Base-by-base conservation (phyloP, 2,888 invertebrate genomes). In the Machimus atricapillus region DNA sequence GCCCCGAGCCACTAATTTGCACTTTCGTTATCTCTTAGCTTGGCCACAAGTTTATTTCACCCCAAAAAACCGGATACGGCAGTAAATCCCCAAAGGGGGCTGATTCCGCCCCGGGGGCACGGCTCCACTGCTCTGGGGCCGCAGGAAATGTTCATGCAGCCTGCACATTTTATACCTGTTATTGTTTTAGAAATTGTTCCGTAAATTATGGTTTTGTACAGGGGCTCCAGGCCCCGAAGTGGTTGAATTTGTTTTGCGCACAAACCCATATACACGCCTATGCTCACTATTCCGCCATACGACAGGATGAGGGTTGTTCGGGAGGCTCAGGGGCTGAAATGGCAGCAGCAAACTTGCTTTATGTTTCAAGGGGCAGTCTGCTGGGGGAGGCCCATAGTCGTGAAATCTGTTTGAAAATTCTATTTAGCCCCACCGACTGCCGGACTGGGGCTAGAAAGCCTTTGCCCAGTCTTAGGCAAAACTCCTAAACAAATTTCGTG, bases 111-210 rank as follows among this genome's bases (percentile, higher is more conserved):
- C 31, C 23, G 31, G 79, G 79, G 79, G 52, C 31, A n/a, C 27
- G 56, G 46, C 23, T 23, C 27, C 8, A 37, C n/a, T 1, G 79
- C 14, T 5, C 8, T 8, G 37, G 34, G 76, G 34, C 52, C 52
- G 16, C 79, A 66, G 82, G 82, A 83, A 83, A 66, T 83, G 82
- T 83, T 83, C 82, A 83, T 83, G 82, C 58, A 83, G 37, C 37
- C 23, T 66, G 82, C 66, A 66, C 66, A 83, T 58, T 66, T 66
- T 83, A 66, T 58, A 66, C 82, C 66, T 66, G 82, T 83, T 83
- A 83, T 83, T 83, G 82, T 83, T 83, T 83, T 83, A 83, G 82
- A 83, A 83, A 83, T 66, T 83, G 82, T 83, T 83, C 66, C n/a
- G 66, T 83, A 83, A 83, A 83, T 83, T 83, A 83, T 83, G 27